phyloP scores from a whole-genome alignment of 1,140 invertebrate genomes.

The Caerostris darwini region DNA sequence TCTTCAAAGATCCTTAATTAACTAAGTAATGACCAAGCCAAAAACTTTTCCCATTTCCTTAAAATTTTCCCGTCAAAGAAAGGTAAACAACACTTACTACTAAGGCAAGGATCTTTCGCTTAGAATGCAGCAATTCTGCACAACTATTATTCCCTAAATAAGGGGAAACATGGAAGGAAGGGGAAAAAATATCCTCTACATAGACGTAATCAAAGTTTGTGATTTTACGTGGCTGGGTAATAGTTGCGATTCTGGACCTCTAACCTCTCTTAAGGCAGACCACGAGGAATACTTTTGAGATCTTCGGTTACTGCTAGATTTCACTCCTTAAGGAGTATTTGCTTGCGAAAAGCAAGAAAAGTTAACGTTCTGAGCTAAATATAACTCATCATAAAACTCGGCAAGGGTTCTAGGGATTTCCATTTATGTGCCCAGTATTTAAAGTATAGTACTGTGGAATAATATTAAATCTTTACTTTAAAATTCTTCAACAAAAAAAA shows the following conservation, averaged over 20 bases:
- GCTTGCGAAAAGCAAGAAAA: neutral
- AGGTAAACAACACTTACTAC: conserved; percentile 21
- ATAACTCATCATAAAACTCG: conserved; percentile 1
- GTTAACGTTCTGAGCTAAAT: neutral
- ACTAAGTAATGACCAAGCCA: conserved; percentile 10
- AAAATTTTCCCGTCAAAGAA: neutral
- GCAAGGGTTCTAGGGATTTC: neutral
- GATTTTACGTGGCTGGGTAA: conserved; percentile 4
- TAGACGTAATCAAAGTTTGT: neutral
- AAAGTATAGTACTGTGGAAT: no score
- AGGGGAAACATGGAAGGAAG: neutral
- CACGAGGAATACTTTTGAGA: neutral
- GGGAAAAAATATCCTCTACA: neutral
- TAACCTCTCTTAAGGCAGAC: neutral
- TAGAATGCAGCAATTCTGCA: neutral
- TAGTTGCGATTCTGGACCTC: neutral
- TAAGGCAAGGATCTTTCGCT: neutral
- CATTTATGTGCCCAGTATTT: neutral
- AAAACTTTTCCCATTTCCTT: conserved; percentile 21
- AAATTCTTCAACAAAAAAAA: no score
- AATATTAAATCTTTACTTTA: no score
- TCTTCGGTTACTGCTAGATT: neutral
- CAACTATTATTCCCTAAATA: neutral
- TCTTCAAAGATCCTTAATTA: conserved; percentile 40
- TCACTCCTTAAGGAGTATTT: neutral